phyloP scores from a whole-genome alignment of 2,797 vertebrate species.

The Gastrophryne carolinensis region DNA sequence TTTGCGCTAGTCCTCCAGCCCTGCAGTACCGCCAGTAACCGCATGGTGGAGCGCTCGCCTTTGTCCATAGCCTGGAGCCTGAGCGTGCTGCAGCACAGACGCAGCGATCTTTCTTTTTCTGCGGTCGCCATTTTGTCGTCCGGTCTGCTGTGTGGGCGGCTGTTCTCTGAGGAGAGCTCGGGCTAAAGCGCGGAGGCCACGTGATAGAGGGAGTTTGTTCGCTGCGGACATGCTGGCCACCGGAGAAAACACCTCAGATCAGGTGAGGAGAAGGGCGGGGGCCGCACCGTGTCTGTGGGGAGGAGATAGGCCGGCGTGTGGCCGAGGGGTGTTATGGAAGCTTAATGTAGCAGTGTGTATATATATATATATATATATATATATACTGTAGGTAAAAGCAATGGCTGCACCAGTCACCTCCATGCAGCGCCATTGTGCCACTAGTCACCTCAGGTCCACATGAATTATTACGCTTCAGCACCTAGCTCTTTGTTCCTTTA shows the following conservation, averaged over 20 bases:
- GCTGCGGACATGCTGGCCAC: constrained; percentile 25
- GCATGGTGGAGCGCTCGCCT: background rate
- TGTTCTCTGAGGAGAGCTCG: background rate
- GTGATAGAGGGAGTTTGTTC: background rate
- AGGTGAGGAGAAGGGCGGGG: constrained; percentile 7
- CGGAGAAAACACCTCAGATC: constrained; percentile 17
- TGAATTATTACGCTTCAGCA: too few species aligned
- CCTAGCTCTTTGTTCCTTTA: too few species aligned
- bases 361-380: too few species aligned
- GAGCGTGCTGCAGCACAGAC: background rate
- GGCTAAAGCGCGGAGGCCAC: background rate
- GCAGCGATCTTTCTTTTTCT: background rate
- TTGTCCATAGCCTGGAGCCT: too few species aligned
- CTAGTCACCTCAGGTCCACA: too few species aligned
- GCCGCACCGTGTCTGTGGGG: background rate
- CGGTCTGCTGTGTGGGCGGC: background rate
- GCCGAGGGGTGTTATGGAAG: background rate
- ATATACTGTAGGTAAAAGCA: too few species aligned
- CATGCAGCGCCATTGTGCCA: too few species aligned
- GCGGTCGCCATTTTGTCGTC: constrained; percentile 29
- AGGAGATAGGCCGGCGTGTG: background rate
- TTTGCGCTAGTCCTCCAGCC: background rate
- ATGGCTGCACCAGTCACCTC: too few species aligned
- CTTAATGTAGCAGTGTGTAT: too few species aligned
- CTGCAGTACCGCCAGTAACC: background rate